Evolutionary conservation across 2,113 vertebrate genomes (phyloP), one percentile per base, ranked within the genome.

Genomic region (Semnopithecus entellus): DNA sequence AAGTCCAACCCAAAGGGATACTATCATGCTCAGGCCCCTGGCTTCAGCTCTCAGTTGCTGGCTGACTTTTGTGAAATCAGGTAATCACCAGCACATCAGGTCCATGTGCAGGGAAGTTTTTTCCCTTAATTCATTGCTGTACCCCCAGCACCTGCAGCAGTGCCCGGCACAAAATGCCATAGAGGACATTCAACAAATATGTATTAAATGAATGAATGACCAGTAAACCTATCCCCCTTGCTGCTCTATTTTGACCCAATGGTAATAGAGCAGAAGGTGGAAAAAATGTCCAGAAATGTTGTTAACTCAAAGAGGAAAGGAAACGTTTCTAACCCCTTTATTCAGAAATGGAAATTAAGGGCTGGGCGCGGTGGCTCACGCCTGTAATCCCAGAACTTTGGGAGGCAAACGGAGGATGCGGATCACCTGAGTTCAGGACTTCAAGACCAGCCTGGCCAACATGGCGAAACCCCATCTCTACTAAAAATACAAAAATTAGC

Each of bases 71-170:
- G 0, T 43, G 48, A 70, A 76, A 20, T 43, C 35, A 2, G 20
- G 7, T 38, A 3, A 73, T 35, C 12, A 0, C 52, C 5, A 30
- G 23, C 8, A 38, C 13, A 1, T 64, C 8, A 12, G 38, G 75
- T 59, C 27, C 12, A 4, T 4, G 35, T 32, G 70, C 40, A 18
- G 38, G 32, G 10, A 79, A 12, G n/a, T 27, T 2, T n/a, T n/a
- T 40, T 75, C 94, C 45, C 38, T n/a, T 32, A 55, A 32, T n/a
- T 78, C 8, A 0, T 18, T 4, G 27, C 52, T n/a, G 3, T 32
- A 13, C 38, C 57, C 72, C 30, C 70, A 43, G 70, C 5, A 27
- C 50, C 86, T 16, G 16, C n/a, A 73, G n/a, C 30, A 32, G 48
- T 20, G 17, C 8, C 18, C 52, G 35, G 27, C 25, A n/a, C 73